Percentiles rank a stretch among this genome's conserved stretches.
Evolutionary conservation across 2,797 vertebrate genomes (phyloP).

Genomic region (Gymnoscopelus braueri): DNA sequence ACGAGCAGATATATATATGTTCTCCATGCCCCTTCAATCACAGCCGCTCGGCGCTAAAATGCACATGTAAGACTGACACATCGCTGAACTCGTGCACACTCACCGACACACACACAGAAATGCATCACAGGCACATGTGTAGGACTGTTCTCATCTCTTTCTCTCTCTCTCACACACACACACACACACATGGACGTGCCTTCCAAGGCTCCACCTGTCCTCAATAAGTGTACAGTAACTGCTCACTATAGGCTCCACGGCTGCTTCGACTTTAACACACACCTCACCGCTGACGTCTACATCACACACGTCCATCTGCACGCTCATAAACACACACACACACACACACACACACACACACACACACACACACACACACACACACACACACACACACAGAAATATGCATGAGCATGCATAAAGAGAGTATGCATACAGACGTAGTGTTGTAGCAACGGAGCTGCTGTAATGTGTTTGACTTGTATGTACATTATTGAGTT

Average conservation of each 20-base stretch:
- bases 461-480: slow-evolving; percentile 14
- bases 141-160: not conserved
- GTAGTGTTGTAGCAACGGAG: slow-evolving; percentile 11
- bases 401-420: slow-evolving; percentile 18
- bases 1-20: slow-evolving; percentile 62
- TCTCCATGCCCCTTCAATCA: slow-evolving; percentile 70
- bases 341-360: not conserved
- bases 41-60: slow-evolving; percentile 66
- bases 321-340: slow-evolving; percentile 33
- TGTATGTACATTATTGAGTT: not conserved
- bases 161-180: slow-evolving; percentile 24
- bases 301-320: slow-evolving; percentile 37
- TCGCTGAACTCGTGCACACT: slow-evolving; percentile 57
- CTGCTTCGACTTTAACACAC: slow-evolving; percentile 57
- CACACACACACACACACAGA: not conserved
- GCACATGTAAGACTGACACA: slow-evolving; percentile 71
- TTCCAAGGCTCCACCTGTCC: slow-evolving; percentile 56
- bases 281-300: slow-evolving; percentile 59
- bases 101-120: slow-evolving; percentile 11
- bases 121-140: too few relatives aligned
- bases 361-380: not conserved
- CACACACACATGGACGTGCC: slow-evolving; percentile 14
- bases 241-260: slow-evolving; percentile 43
- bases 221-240: slow-evolving; percentile 57
- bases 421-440: slow-evolving; percentile 21